Percentiles rank a stretch among this genome's conserved stretches.
phyloP scores from a whole-genome alignment of 35 echinoderm and acorn worm species.

The Hemicentrotus pulcherrimus region DNA sequence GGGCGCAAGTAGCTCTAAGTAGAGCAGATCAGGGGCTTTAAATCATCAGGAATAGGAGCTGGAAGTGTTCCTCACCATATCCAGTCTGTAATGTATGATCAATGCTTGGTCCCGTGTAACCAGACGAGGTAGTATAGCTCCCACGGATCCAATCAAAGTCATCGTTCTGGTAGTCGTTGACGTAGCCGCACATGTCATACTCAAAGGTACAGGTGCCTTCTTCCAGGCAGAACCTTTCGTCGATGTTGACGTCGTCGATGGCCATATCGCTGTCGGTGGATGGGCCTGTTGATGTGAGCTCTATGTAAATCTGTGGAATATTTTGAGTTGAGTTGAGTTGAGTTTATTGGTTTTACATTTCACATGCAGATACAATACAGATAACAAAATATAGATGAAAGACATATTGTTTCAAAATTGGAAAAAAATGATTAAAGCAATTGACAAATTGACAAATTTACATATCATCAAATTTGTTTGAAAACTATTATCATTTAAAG shows the following conservation, averaged over 20 bases:
- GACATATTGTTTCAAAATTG: no score
- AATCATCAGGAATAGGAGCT: not conserved
- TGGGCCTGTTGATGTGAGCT: conserved; percentile 38
- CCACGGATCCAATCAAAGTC: conserved; percentile 88
- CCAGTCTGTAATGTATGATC: conserved; percentile 32
- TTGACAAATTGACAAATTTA: no score
- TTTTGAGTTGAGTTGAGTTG: no score
- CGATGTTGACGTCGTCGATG: conserved; percentile 76
- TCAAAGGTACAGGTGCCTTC: conserved; percentile 94
- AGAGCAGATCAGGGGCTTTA: not conserved
- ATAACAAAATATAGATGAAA: no score
- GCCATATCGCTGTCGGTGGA: conserved; percentile 58
- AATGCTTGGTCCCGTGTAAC: conserved; percentile 20
- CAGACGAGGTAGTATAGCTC: not conserved
- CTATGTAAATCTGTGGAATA: conserved; percentile 27
- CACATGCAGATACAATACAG: no score
- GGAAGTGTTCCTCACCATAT: not conserved
- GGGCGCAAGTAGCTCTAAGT: no score
- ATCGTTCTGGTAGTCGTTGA: conserved; percentile 79
- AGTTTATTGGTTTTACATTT: no score
- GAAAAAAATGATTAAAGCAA: no score
- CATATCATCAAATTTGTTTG: no score
- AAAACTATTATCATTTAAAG: no score
- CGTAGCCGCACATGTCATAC: conserved; percentile 75
- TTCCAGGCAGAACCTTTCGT: conserved; percentile 51